These are phyloP conservation scores for Hoplias malabaricus DNA, from an alignment of 2,113 vertebrate species.

Conservation along the genomic window DNA sequence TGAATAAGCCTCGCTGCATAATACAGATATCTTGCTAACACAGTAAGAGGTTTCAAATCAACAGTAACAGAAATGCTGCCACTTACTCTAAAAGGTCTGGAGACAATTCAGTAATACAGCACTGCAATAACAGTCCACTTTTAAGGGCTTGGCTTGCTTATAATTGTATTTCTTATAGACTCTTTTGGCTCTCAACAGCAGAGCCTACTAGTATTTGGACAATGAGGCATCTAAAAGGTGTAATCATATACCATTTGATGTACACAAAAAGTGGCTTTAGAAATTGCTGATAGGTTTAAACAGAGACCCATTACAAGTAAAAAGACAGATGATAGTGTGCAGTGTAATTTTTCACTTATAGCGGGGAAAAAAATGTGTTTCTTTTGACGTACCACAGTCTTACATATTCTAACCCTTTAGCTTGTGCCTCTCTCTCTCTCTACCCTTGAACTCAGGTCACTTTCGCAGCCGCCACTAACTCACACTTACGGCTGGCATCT, in stretches of 20 bases:
- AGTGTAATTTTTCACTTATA: slow-evolving; percentile 24
- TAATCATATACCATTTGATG: slow-evolving; percentile 16
- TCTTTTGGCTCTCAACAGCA: neutral
- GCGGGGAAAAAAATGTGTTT: neutral
- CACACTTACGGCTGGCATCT: slow-evolving; percentile 63
- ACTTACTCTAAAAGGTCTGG: neutral
- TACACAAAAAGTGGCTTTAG: slow-evolving; percentile 2
- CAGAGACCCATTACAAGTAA: neutral
- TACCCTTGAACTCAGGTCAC: slow-evolving; percentile 61
- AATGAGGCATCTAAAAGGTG: neutral
- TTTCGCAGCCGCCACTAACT: slow-evolving; percentile 59
- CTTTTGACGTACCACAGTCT: neutral
- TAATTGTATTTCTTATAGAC: neutral
- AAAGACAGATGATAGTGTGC: neutral
- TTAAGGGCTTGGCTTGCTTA: neutral
- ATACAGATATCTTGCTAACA: neutral
- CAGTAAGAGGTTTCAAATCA: neutral
- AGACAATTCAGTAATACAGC: neutral
- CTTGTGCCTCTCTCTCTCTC: neutral
- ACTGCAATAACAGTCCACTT: neutral
- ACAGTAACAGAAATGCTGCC: neutral
- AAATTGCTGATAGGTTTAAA: slow-evolving; percentile 14
- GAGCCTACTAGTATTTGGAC: neutral
- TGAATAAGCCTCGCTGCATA: neutral
- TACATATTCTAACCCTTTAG: neutral